Conservation (phyloP, 1,140 invertebrate genomes). For the Leptinotarsa defecta region DNA sequence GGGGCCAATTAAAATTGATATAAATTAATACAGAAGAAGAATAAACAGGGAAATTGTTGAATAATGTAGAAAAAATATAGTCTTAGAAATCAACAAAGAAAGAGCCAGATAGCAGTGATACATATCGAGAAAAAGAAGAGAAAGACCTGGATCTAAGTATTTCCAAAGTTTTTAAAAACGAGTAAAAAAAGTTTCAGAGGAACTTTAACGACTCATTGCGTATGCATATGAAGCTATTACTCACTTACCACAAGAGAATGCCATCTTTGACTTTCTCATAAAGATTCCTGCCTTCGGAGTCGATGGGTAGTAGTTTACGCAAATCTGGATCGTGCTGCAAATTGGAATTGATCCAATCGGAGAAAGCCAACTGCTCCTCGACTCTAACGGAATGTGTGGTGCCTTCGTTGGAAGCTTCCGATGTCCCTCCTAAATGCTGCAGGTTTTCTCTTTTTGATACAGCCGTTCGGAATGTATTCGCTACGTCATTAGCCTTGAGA, state of each 20-base stretch:
- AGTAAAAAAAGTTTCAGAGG: no score
- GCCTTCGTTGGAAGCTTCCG: conserved; percentile 90
- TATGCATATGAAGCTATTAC: no score
- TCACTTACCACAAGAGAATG: conserved; percentile 87
- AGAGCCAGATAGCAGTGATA: no score
- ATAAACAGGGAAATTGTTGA: no score
- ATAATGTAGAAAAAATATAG: no score
- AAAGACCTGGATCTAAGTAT: no score
- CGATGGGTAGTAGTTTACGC: conserved; percentile 88
- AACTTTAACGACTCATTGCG: no score
- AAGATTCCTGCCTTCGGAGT: conserved; percentile 83
- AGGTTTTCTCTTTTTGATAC: conserved; percentile 93
- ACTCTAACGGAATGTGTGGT: conserved; percentile 91
- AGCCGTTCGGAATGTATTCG: conserved; percentile 88
- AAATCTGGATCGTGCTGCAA: conserved; percentile 87
- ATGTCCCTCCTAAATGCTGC: conserved; percentile 91
- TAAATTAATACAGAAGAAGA: no score
- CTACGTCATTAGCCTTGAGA: conserved; percentile 87
- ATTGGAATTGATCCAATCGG: conserved; percentile 98
- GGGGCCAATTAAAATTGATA: no score
- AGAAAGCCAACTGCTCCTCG: conserved; percentile 98
- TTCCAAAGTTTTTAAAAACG: no score
- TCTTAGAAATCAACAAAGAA: no score
- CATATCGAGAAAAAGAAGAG: no score
- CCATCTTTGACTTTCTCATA: conserved; percentile 96